Conservation (phyloP, 2,113 vertebrate species). For the Anser brachyrhynchus region DNA sequence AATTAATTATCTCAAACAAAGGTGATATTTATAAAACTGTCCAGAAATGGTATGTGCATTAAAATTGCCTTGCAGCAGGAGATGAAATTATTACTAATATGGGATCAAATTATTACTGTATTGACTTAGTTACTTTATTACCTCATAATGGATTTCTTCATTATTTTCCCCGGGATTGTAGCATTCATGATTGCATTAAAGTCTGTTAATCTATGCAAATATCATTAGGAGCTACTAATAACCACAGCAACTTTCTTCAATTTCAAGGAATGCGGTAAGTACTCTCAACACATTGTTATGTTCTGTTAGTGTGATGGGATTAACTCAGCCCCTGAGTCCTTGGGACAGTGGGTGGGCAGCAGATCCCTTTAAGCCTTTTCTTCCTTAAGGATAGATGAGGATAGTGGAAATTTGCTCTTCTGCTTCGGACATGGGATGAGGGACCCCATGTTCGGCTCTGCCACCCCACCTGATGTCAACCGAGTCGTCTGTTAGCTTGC, state of each 20-base stretch:
- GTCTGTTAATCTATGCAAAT: slow-evolving; percentile 84
- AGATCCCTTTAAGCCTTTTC: background rate
- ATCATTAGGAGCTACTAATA: slow-evolving; percentile 80
- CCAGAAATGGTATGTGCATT: slow-evolving; percentile 71
- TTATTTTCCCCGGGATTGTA: slow-evolving; percentile 78
- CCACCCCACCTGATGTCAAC: background rate
- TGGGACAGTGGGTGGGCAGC: background rate
- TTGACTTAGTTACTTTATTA: slow-evolving; percentile 85
- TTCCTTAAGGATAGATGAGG: background rate
- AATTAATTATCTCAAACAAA: slow-evolving; percentile 85
- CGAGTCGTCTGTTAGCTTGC: background rate
- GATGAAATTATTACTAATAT: slow-evolving; percentile 82
- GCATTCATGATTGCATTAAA: slow-evolving; percentile 81
- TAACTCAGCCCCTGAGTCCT: slow-evolving; percentile 5
- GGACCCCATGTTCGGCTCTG: background rate
- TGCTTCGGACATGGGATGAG: fast-evolving
- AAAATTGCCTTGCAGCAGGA: slow-evolving; percentile 78
- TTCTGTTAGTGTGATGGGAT: slow-evolving; percentile 47
- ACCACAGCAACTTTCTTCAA: slow-evolving; percentile 67
- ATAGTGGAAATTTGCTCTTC: background rate
- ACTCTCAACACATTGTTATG: slow-evolving; percentile 30
- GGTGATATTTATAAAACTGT: slow-evolving; percentile 83
- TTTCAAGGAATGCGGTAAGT: slow-evolving; percentile 70
- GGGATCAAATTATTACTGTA: slow-evolving; percentile 82
- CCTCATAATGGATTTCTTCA: slow-evolving; percentile 82